phyloP scores from a whole-genome alignment of 2,888 invertebrate species.

The Chloromyia formosa region DNA sequence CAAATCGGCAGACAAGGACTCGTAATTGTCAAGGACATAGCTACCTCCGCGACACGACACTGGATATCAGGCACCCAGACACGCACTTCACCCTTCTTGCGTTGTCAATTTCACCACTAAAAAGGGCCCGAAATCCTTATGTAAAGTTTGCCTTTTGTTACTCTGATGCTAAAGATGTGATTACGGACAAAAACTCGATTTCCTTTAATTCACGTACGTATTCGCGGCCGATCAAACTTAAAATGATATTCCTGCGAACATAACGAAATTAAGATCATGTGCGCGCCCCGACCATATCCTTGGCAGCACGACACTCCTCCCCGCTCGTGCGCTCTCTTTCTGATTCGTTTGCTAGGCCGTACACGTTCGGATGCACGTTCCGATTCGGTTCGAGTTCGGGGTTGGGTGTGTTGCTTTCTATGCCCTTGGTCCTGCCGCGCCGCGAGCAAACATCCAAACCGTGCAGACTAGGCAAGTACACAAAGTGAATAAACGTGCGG shows the following conservation, averaged over 20 bases:
- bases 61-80: background rate
- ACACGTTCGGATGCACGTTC: too few species aligned
- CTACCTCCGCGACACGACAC: background rate
- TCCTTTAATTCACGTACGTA: slow-evolving; percentile 57
- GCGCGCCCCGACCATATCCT: slow-evolving; percentile 48
- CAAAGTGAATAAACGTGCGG: background rate
- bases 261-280: slow-evolving; percentile 61
- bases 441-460: background rate
- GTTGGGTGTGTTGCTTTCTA: slow-evolving; percentile 31
- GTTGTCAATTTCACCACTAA: slow-evolving; percentile 13
- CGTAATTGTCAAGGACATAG: slow-evolving; percentile 6
- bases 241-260: slow-evolving; percentile 63
- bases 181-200: slow-evolving; percentile 48
- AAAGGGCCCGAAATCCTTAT: slow-evolving; percentile 31
- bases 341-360: background rate
- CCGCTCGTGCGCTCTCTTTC: slow-evolving; percentile 14
- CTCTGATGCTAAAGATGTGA: slow-evolving; percentile 32
- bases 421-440: slow-evolving; percentile 16
- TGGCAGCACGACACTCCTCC: slow-evolving; percentile 27
- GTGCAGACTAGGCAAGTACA: background rate
- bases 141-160: slow-evolving; percentile 36
- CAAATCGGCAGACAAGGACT: background rate
- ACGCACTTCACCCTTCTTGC: slow-evolving; percentile 22
- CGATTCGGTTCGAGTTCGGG: slow-evolving; percentile 3
- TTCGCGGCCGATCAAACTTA: slow-evolving; percentile 65